Evolutionary conservation across 2,888 invertebrate genomes (phyloP), one percentile per base, ranked within the genome.

Genomic region (Neocrepidodera transversa): DNA sequence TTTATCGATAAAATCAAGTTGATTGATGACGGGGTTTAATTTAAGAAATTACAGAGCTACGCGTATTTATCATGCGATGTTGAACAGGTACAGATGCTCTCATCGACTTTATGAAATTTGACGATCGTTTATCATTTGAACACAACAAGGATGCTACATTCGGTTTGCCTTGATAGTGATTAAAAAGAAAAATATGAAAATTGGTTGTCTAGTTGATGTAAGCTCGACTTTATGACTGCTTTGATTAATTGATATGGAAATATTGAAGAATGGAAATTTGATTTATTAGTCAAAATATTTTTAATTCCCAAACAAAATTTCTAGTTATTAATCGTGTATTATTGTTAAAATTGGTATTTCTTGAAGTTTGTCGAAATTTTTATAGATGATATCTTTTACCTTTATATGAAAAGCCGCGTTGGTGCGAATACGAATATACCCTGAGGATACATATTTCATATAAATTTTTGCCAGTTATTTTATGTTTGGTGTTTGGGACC

Each of bases 51-150:
- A 50, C 36, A 50, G 36, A 50, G 50, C 50, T 36, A 28, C 13
- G 36, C 50, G 20, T 50, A 50, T 50, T 50, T 50, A 50, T 50
- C 50, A 50, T 23, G 36, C 14, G 28, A 36, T 36, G 32, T 26
- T 50, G 50, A 36, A 13, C 35, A 23, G 50, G 36, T 50, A 50
- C 50, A 50, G 50, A 50, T 50, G 50, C 50, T 50, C 35, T 50
- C 50, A 38, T 50, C 50, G 50, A 50, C 50, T 50, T 50, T 50
- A 50, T 50, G 50, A 50, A 50, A 50, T 50, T 50, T 23, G 36
- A 50, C n/a, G 50, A 50, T 50, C 50, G 50, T 50, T 50, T 50
- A 50, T 50, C 50, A 50, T 36, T 10, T 23, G 7, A 11, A 20
- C 32, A 14, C 36, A 50, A 50, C 50, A 50, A 23, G 50, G 50